These are phyloP conservation scores for Tinea trinotella DNA, from an alignment of 2,888 invertebrate genomes.

Conservation along the genomic window DNA sequence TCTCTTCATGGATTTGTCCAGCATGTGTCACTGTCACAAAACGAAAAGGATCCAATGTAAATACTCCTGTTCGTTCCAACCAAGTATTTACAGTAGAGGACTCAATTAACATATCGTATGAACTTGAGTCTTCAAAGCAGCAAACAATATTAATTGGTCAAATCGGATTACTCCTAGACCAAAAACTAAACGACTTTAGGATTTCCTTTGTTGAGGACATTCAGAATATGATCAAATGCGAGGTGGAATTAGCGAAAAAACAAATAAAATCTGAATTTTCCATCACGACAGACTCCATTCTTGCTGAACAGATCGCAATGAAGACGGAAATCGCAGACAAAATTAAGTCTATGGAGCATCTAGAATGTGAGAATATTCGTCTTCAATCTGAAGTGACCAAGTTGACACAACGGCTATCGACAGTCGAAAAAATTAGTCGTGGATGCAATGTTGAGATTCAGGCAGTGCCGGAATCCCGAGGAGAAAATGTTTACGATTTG, in stretches of 20 bases:
- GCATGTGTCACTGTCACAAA: neutral
- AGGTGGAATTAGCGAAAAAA: neutral
- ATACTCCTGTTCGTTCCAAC: neutral
- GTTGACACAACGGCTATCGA: slow-evolving; percentile 10
- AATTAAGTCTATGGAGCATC: slow-evolving; percentile 2
- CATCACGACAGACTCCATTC: neutral
- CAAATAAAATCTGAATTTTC: no score
- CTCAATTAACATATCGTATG: neutral
- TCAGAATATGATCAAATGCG: neutral
- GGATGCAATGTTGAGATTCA: slow-evolving; percentile 23
- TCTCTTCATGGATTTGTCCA: neutral
- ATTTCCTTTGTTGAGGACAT: neutral
- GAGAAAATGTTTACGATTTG: slow-evolving; percentile 17
- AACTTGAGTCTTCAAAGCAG: neutral
- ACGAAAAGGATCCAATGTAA: neutral
- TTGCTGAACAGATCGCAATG: neutral
- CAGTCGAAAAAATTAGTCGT: slow-evolving; percentile 22
- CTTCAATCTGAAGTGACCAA: slow-evolving; percentile 9
- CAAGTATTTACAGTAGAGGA: neutral
- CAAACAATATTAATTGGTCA: neutral
- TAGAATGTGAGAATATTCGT: neutral
- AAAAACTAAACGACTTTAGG: neutral
- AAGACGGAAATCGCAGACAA: slow-evolving; percentile 16
- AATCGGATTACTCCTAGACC: neutral
- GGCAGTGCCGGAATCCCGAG: slow-evolving; percentile 20